Percentiles rank a stretch among this genome's conserved stretches.
Conservation (phyloP, 2,113 vertebrate genomes). For the Crotalus helleri region DNA sequence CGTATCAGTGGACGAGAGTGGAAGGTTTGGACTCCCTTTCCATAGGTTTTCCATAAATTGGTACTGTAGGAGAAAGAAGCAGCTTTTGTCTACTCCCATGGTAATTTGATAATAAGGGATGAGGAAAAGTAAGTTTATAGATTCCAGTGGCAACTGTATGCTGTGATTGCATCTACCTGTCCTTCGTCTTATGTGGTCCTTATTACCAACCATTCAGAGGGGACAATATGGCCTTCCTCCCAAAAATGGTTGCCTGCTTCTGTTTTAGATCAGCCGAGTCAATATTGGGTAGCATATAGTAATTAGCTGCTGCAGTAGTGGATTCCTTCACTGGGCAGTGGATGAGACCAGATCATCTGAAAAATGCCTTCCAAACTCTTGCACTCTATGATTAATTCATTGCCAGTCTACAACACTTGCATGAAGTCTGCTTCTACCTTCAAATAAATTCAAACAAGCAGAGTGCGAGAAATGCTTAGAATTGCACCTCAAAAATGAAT, state of each 20-base stretch:
- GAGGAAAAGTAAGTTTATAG: background rate
- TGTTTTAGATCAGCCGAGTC: background rate
- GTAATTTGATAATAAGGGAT: background rate
- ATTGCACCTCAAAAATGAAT: background rate
- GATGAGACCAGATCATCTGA: background rate
- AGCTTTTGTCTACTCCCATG: background rate
- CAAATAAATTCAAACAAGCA: background rate
- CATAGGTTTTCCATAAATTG: background rate
- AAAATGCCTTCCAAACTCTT: background rate
- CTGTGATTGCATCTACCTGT: background rate
- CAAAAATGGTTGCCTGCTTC: background rate
- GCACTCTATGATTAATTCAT: background rate
- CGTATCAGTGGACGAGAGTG: background rate
- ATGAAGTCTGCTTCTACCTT: background rate
- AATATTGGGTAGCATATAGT: background rate
- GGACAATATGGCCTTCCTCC: background rate
- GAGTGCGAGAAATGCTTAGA: background rate
- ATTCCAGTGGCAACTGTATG: background rate
- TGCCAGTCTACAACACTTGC: too few species aligned
- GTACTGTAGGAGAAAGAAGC: background rate
- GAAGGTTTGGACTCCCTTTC: background rate
- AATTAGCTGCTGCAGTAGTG: background rate
- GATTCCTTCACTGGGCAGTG: background rate
- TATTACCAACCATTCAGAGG: background rate
- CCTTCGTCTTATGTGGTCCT: background rate